Evolutionary conservation across 2,797 vertebrate genomes (phyloP).

Genomic region (Catamblyrhynchus diadema): DNA sequence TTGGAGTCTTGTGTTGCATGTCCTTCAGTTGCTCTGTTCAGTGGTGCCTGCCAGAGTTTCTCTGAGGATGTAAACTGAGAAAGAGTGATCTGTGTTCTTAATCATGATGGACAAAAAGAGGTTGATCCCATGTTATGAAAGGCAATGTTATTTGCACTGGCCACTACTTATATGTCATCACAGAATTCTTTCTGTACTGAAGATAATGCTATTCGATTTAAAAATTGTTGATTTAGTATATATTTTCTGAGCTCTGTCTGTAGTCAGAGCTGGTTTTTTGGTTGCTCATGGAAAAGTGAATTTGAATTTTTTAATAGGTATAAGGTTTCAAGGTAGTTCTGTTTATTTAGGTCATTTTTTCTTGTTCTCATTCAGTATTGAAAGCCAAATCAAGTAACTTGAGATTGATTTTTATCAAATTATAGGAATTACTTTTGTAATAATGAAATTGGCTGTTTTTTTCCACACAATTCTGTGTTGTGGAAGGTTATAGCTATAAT

Average conservation of each 20-base stretch:
- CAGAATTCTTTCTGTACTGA: not conserved
- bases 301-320: not conserved
- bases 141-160: not conserved
- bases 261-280: not conserved
- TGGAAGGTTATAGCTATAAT: not conserved
- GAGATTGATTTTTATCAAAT: not conserved
- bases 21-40: not conserved
- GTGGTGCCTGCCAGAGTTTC: not conserved
- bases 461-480: not conserved
- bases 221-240: not conserved
- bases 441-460: not conserved
- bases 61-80: not conserved
- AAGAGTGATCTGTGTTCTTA: not conserved
- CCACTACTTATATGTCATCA: not conserved
- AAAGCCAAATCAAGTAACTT: not conserved
- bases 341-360: not conserved
- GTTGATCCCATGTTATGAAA: not conserved
- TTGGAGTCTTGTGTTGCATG: not conserved
- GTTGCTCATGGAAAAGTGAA: not conserved
- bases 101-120: not conserved
- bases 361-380: not conserved
- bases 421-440: not conserved
- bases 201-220: not conserved
- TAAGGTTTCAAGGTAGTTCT: not conserved
- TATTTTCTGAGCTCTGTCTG: not conserved